These are phyloP conservation scores for Scleropages formosus DNA, from an alignment of 2,797 vertebrate genomes.

Conservation along the genomic window DNA sequence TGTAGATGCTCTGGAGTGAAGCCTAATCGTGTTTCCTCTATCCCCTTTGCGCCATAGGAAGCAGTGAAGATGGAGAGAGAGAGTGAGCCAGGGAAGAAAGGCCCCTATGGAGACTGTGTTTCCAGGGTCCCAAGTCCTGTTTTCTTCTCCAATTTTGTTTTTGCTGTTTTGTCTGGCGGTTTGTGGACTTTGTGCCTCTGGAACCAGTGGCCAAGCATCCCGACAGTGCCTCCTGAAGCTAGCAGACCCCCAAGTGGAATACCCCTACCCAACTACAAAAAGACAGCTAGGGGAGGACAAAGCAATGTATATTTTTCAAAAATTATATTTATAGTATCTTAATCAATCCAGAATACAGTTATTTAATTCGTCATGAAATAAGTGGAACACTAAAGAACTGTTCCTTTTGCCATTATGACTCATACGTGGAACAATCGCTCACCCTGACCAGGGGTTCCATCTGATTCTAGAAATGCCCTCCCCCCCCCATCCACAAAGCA, in stretches of 20 bases:
- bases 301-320: no score
- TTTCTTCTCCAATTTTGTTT: conserved; percentile 47
- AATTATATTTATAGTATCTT: no score
- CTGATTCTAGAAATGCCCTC: no score
- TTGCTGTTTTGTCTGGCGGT: conserved; percentile 38
- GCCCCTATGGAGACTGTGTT: conserved; percentile 24
- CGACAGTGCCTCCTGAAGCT: conserved; percentile 62
- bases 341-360: no score
- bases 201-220: background rate
- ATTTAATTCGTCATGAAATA: no score
- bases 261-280: conserved; percentile 1
- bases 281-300: no score
- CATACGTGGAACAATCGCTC: no score
- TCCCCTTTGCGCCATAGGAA: conserved; percentile 58
- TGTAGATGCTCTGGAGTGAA: conserved; percentile 1
- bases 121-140: background rate
- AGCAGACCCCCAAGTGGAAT: conserved; percentile 50
- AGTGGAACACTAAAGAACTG: no score
- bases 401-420: no score
- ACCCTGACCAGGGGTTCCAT: no score
- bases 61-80: conserved; percentile 75
- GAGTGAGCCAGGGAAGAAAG: conserved; percentile 57
- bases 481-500: no score
- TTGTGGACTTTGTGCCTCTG: conserved; percentile 50
- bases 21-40: background rate